A percentile compares a stretch with the other conserved stretches of the same genome.
phyloP scores from a whole-genome alignment of 2,797 vertebrate species.

The Phrynocephalus vlangalii region DNA sequence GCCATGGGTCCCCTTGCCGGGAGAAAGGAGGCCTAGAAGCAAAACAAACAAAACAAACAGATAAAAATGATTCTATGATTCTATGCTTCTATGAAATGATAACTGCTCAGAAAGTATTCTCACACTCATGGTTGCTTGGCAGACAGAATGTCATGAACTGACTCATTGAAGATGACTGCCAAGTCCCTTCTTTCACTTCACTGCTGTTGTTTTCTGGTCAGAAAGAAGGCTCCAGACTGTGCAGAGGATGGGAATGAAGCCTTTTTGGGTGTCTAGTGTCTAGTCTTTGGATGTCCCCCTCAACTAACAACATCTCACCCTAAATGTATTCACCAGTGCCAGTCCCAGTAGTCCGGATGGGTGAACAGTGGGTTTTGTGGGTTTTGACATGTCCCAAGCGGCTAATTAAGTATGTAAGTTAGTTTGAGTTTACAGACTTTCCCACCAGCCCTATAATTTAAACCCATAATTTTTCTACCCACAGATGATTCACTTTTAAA shows the following conservation, averaged over 20 bases:
- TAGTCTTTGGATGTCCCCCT: neutral
- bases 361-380: constrained; percentile 45
- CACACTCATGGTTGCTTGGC: neutral
- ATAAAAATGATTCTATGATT: too few species aligned
- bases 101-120: fast-evolving
- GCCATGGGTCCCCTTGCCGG: too few species aligned
- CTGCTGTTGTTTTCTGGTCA: constrained; percentile 2
- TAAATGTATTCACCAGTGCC: constrained; percentile 18
- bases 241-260: neutral
- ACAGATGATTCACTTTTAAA: constrained; percentile 35
- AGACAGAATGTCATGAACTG: neutral
- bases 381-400: constrained; percentile 36
- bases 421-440: constrained; percentile 28
- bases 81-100: too few species aligned
- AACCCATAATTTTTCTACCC: constrained; percentile 25
- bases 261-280: neutral
- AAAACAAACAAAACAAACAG: too few species aligned
- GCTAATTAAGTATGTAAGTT: constrained; percentile 24
- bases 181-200: neutral
- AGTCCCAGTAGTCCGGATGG: constrained; percentile 5
- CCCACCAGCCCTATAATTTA: constrained; percentile 42
- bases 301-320: neutral
- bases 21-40: too few species aligned
- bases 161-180: neutral
- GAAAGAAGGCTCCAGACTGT: neutral